Percentiles rank a stretch among this genome's conserved stretches.
Evolutionary conservation across 2,113 vertebrate genomes (phyloP).

Genomic region (Channa argus): DNA sequence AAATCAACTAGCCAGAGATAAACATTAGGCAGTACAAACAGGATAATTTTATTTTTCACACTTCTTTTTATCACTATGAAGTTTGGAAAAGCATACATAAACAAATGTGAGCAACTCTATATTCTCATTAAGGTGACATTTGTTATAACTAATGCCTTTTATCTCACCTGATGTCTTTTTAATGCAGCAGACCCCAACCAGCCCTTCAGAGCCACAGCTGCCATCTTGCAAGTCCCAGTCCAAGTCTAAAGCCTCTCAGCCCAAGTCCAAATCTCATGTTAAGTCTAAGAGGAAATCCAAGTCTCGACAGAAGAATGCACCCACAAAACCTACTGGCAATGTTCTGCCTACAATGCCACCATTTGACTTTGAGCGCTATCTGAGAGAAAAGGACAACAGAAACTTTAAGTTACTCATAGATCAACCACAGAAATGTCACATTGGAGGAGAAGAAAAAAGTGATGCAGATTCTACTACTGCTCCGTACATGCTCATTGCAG

Average conservation of each 20-base stretch:
- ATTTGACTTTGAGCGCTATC: slow-evolving; percentile 91
- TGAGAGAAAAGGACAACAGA: slow-evolving; percentile 91
- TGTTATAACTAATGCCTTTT: neutral
- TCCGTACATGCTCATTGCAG: slow-evolving; percentile 91
- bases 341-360: slow-evolving; percentile 57
- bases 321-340: slow-evolving; percentile 43
- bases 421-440: slow-evolving; percentile 90
- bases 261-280: slow-evolving; percentile 56
- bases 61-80: neutral
- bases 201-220: slow-evolving; percentile 35
- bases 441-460: slow-evolving; percentile 24
- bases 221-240: slow-evolving; percentile 50
- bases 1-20: too few species aligned
- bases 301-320: slow-evolving; percentile 42
- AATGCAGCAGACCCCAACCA: slow-evolving; percentile 1
- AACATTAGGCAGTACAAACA: too few species aligned
- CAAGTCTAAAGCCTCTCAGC: slow-evolving; percentile 46
- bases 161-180: slow-evolving; percentile 1
- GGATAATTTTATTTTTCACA: too few species aligned
- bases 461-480: slow-evolving; percentile 14
- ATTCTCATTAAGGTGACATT: neutral
- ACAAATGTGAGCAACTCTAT: too few species aligned
- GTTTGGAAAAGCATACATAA: neutral
- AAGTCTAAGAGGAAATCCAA: slow-evolving; percentile 63
- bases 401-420: slow-evolving; percentile 91